phyloP scores from a whole-genome alignment of 2,888 invertebrate genomes.

The Cephus rjabovi region DNA sequence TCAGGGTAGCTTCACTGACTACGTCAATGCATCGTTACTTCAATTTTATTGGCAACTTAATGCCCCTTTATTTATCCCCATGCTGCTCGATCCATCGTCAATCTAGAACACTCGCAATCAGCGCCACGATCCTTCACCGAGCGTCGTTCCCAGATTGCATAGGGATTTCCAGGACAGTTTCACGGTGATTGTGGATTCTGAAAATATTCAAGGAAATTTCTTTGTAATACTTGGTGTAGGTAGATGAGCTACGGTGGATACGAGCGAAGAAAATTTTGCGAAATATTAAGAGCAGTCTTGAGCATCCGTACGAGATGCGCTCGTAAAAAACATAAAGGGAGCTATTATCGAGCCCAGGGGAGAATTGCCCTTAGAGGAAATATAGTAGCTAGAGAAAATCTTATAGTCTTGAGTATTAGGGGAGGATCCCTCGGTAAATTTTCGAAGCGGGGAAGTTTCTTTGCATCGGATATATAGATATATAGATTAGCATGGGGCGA shows the following conservation, averaged over 20 bases:
- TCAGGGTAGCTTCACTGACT: conserved; percentile 28
- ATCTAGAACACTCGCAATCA: too few relatives aligned
- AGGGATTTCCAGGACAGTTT: too few relatives aligned
- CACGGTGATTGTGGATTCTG: too few relatives aligned
- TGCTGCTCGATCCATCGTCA: too few relatives aligned
- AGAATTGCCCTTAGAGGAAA: conserved; percentile 11
- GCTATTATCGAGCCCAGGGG: conserved; percentile 34
- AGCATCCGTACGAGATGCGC: conserved; percentile 15
- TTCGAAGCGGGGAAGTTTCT: background rate
- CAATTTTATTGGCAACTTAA: conserved; percentile 43
- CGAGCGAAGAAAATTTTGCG: conserved; percentile 18
- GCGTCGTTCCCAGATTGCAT: too few relatives aligned
- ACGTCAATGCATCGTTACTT: conserved; percentile 27
- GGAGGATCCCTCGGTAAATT: background rate
- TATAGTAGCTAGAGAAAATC: background rate
- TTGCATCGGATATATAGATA: background rate
- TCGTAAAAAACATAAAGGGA: conserved; percentile 35
- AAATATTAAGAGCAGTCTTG: conserved; percentile 22
- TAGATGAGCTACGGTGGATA: too few relatives aligned
- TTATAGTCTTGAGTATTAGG: too few relatives aligned
- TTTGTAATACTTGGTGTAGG: too few relatives aligned
- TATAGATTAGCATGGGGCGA: too few relatives aligned
- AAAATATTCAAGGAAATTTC: too few relatives aligned
- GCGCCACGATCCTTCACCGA: too few relatives aligned
- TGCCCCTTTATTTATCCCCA: conserved; percentile 17